Evolutionary conservation across 2,888 invertebrate species (phyloP).

Genomic region (Aleiodes leptofemur): DNA sequence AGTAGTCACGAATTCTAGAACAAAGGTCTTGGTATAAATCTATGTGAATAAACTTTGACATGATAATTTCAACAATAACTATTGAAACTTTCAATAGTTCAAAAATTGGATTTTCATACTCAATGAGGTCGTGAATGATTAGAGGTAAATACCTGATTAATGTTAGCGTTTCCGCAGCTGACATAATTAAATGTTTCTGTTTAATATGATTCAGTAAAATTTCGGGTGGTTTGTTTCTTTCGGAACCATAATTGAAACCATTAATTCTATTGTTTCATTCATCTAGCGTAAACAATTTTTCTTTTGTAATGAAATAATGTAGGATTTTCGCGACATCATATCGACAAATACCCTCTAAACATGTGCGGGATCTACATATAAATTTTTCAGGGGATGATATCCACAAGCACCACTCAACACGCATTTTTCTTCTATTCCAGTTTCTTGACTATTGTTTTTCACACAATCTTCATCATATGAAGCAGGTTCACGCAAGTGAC

Average conservation of each 20-base stretch:
- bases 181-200: background rate
- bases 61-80: background rate
- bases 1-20: background rate
- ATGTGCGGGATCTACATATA: constrained; percentile 32
- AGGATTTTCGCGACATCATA: constrained; percentile 22
- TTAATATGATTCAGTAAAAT: background rate
- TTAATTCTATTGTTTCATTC: background rate
- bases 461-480: background rate
- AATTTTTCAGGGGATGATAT: constrained; percentile 33
- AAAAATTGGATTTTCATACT: too few relatives aligned
- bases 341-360: constrained; percentile 37
- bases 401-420: constrained; percentile 1
- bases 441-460: constrained; percentile 7
- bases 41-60: background rate
- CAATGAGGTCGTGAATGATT: too few relatives aligned
- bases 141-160: background rate
- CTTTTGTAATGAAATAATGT: background rate
- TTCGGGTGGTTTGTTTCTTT: background rate
- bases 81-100: too few relatives aligned
- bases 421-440: constrained; percentile 19
- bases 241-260: background rate
- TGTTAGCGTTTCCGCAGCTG: background rate
- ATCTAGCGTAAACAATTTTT: background rate
- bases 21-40: background rate
- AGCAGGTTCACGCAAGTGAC: background rate